Evolutionary conservation across 2,113 vertebrate species (phyloP).

Genomic region (Arenaria interpres): DNA sequence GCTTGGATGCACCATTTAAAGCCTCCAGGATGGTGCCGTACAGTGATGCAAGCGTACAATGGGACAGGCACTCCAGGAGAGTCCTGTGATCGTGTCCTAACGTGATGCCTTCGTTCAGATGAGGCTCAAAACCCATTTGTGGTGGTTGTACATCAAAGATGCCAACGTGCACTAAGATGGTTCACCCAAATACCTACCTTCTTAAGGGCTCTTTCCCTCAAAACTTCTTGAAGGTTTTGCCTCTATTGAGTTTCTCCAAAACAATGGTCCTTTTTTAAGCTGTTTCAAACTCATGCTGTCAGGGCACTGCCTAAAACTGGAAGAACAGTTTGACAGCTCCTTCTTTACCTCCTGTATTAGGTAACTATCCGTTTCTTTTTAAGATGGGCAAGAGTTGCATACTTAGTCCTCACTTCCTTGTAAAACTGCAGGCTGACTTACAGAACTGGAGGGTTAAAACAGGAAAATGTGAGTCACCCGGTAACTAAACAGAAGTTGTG

Average conservation of each 20-base stretch:
- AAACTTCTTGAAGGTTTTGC: neutral
- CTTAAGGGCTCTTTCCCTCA: neutral
- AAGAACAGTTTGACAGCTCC: neutral
- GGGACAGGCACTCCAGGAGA: neutral
- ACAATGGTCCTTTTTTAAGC: rapidly evolving
- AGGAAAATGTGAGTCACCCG: neutral
- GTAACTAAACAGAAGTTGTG: neutral
- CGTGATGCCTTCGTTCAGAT: rapidly evolving
- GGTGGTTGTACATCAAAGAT: neutral
- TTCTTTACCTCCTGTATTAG: neutral
- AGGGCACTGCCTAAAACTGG: neutral
- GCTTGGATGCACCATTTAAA: neutral
- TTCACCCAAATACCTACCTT: neutral
- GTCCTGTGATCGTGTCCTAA: rapidly evolving
- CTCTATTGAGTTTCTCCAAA: neutral
- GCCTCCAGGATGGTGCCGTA: neutral
- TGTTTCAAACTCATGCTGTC: neutral
- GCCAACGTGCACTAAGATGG: too few relatives aligned
- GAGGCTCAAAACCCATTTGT: neutral
- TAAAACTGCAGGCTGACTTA: neutral
- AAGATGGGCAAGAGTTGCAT: neutral
- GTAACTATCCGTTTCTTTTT: neutral
- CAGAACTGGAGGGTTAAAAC: neutral
- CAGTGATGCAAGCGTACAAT: rapidly evolving
- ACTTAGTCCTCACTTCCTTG: neutral